Base-by-base conservation (phyloP, 2,113 vertebrate genomes). In the Cranoglanis bouderius region DNA sequence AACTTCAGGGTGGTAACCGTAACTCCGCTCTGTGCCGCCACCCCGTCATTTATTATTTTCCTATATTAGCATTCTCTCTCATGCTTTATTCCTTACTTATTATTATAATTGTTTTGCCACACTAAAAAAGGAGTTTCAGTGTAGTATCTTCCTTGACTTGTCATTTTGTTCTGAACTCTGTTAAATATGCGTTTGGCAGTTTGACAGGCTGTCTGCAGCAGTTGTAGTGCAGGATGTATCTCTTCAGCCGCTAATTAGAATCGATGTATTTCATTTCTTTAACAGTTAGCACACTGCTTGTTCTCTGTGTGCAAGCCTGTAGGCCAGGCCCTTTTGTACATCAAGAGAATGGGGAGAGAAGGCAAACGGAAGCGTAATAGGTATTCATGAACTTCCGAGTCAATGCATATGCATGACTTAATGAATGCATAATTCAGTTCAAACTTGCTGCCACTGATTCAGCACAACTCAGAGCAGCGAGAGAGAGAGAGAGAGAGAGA, bases 361-460 rank as follows among this genome's bases (percentile, higher is more conserved):
- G 83, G 89, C 82, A 88, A 88, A 85, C 83, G 75, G 87, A 83
- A 90, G 87, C 82, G 67, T 87, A 89, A 89, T 88, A 92, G 91
- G 89, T 92, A 92, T 92, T 92, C 91, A 90, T 92, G 91, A 92
- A 90, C 80, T 90, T 89, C 86, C 32, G 86, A 88, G 85, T 14
- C 61, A 80, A 88, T 92, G 91, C 90, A 91, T 91, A 92, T 91
- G 91, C 90, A 92, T 92, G 90, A 92, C 77, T 67, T 82, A 84
- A 87, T 85, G 88, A 85, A 92, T 90, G 90, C 81, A 86, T 90
- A 90, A 92, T 92, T 89, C 89, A 84, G 49, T 88, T 86, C 89
- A 65, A 67, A 85, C 70, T 87, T 78, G 72, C 88, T 83, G 84
- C 65, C 49, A 90, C 88, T 89, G 90, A 90, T 92, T 92, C 88